phyloP scores from a whole-genome alignment of 1,140 invertebrate species.

The Gerris buenoi region DNA sequence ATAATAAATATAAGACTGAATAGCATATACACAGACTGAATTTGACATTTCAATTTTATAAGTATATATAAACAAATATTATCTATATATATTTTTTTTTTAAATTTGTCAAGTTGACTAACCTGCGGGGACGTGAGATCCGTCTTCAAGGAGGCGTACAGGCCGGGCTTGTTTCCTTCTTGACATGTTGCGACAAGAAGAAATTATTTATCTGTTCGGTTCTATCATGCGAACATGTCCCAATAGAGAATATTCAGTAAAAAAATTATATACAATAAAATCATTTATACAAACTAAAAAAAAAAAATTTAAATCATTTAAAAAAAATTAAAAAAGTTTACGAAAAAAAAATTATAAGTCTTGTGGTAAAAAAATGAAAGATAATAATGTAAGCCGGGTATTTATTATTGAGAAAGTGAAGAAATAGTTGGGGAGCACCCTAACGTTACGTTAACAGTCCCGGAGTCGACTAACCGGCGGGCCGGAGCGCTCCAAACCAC shows the following conservation, averaged over 20 bases:
- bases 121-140: neutral
- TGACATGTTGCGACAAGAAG: conserved; percentile 36
- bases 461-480: neutral
- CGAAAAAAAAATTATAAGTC: neutral
- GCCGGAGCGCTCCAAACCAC: neutral
- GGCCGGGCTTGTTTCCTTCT: conserved; percentile 44
- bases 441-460: neutral
- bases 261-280: no score
- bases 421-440: neutral
- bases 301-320: no score
- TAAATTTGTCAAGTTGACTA: no score
- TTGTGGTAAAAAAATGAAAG: neutral
- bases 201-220: no score
- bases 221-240: no score
- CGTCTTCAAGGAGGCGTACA: conserved; percentile 27
- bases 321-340: neutral
- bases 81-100: no score
- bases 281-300: no score
- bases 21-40: no score
- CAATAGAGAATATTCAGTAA: no score
- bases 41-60: no score
- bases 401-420: neutral
- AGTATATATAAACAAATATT: no score
- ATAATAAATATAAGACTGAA: no score
- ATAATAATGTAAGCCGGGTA: neutral